A percentile compares a stretch with the other conserved stretches of the same genome.
phyloP scores from a whole-genome alignment of 2,888 invertebrate genomes.

The Artemia sinica region DNA sequence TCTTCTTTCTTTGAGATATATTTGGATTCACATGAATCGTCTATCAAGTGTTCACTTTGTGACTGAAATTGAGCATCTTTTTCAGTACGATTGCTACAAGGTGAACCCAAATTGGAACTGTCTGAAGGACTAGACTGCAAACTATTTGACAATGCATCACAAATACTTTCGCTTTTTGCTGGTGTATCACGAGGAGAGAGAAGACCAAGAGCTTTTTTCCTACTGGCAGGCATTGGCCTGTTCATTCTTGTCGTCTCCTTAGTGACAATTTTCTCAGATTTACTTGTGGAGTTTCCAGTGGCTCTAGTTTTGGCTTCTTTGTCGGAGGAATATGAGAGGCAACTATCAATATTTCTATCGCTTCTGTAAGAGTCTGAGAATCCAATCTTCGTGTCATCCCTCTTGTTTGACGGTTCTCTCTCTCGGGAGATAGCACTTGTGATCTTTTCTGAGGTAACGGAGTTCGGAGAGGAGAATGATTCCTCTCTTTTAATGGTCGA shows the following conservation, averaged over 20 bases:
- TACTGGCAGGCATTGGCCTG: slow-evolving; percentile 20
- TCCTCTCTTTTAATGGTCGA: slow-evolving; percentile 19
- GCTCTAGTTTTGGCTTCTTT: background rate
- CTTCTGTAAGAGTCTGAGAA: slow-evolving; percentile 20
- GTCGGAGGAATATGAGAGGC: background rate
- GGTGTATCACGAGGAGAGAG: slow-evolving; percentile 17
- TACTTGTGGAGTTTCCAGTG: background rate
- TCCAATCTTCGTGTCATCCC: slow-evolving; percentile 17
- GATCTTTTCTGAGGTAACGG: slow-evolving; percentile 16
- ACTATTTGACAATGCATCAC: background rate
- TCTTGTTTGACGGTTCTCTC: slow-evolving; percentile 4
- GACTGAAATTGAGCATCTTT: background rate
- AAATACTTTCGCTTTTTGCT: background rate
- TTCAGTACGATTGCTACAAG: background rate
- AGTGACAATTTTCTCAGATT: slow-evolving; percentile 3
- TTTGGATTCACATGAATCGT: background rate
- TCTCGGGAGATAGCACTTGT: background rate
- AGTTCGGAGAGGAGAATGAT: background rate
- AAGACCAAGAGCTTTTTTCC: slow-evolving; percentile 18
- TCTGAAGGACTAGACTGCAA: background rate
- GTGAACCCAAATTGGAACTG: background rate
- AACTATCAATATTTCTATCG: slow-evolving; percentile 18
- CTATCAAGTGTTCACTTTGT: background rate
- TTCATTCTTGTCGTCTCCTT: slow-evolving; percentile 4
- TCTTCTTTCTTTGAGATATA: too few relatives aligned